Evolutionary conservation across 2,888 invertebrate genomes (phyloP).

Genomic region (Archips xylosteana): DNA sequence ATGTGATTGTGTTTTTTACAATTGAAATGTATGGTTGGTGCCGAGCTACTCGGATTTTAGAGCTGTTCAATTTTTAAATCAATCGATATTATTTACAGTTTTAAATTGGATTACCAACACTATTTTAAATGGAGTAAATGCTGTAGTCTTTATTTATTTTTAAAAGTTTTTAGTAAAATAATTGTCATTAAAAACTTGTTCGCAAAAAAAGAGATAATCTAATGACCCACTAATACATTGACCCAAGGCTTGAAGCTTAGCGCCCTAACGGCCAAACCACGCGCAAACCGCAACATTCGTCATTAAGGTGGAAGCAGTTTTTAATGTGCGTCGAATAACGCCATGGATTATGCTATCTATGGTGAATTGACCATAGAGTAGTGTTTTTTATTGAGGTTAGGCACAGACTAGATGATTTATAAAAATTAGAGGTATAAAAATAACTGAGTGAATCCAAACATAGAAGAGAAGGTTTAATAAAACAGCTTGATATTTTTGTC

Average conservation of each 20-base stretch:
- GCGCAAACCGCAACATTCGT: constrained; percentile 17
- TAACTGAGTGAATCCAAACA: too few relatives aligned
- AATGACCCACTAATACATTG: constrained; percentile 5
- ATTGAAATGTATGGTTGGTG: background rate
- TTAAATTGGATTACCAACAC: too few relatives aligned
- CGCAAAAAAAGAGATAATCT: background rate
- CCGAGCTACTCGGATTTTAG: background rate
- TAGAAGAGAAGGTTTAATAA: too few relatives aligned
- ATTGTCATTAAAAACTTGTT: too few relatives aligned
- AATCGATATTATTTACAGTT: background rate
- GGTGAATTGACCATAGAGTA: background rate
- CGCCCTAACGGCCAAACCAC: constrained; percentile 15
- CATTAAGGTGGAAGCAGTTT: constrained; percentile 28
- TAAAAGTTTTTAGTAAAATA: too few relatives aligned
- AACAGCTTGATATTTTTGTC: too few relatives aligned
- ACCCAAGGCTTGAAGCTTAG: background rate
- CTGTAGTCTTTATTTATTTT: too few relatives aligned
- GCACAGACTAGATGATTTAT: too few relatives aligned
- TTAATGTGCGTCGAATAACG: constrained; percentile 11
- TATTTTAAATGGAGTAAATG: too few relatives aligned
- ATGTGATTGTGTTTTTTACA: constrained; percentile 11
- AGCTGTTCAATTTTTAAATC: background rate
- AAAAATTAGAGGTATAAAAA: background rate
- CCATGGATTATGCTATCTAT: constrained; percentile 3
- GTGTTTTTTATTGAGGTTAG: background rate